Evolutionary conservation across 2,113 vertebrate genomes (phyloP).

Genomic region (Athene noctua): DNA sequence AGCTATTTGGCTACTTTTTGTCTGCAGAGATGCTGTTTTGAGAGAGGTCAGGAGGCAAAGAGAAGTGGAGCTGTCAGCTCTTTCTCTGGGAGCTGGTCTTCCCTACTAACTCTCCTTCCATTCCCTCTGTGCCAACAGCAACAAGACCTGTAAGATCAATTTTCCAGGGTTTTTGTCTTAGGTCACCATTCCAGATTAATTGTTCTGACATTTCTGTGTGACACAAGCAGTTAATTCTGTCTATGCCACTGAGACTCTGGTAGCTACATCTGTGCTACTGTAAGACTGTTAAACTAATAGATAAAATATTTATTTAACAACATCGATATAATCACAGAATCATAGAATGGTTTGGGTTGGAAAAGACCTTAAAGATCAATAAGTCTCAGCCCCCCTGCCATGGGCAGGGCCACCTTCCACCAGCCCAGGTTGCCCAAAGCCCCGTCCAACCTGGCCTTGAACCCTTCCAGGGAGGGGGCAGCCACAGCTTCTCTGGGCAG

Average conservation of each 20-base stretch:
- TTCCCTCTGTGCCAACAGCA: constrained; percentile 11
- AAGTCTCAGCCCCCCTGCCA: too few species aligned
- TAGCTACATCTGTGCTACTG: neutral
- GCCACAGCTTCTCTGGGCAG: too few species aligned
- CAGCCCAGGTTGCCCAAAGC: too few species aligned
- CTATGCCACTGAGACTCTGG: neutral
- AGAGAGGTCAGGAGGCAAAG: neutral
- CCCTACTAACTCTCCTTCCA: neutral
- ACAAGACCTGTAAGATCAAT: neutral
- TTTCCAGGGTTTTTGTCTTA: neutral
- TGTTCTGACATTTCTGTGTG: constrained; percentile 47
- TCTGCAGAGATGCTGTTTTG: neutral
- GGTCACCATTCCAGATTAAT: constrained; percentile 2
- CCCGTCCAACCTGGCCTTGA: too few species aligned
- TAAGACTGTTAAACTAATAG: neutral
- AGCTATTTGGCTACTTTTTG: neutral
- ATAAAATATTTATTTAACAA: constrained; percentile 7
- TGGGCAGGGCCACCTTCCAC: too few species aligned
- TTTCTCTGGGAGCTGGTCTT: neutral
- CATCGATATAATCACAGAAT: neutral
- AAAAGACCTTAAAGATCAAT: too few species aligned
- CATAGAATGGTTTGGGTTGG: too few species aligned
- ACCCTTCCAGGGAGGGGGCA: too few species aligned
- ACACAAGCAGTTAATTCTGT: constrained; percentile 44
- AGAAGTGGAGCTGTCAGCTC: constrained; percentile 2